A percentile compares a stretch with the other conserved stretches of the same genome.
These are phyloP conservation scores for Lasioglossum lativentre DNA, from an alignment of 2,888 invertebrate species.

Conservation along the genomic window DNA sequence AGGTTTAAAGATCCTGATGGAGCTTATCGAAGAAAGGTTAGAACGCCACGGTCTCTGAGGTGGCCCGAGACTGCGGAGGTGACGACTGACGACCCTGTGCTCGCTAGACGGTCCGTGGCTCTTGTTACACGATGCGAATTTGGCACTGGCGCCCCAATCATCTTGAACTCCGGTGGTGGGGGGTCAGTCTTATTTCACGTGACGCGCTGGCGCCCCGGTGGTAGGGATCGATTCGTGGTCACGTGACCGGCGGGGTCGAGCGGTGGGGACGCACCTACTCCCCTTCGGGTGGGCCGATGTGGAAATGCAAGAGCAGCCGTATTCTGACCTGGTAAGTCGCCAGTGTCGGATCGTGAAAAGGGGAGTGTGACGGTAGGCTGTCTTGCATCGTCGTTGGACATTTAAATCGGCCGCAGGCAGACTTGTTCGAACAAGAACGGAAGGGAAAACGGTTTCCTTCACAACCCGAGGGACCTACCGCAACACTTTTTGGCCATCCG, in stretches of 20 bases:
- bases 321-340: conserved; percentile 84
- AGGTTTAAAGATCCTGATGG: neutral
- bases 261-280: conserved; percentile 61
- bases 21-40: neutral
- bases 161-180: conserved; percentile 69
- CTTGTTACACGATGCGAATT: conserved; percentile 81
- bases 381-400: conserved; percentile 57
- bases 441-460: conserved; percentile 46
- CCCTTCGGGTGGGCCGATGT: conserved; percentile 58
- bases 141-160: conserved; percentile 76
- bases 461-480: conserved; percentile 17
- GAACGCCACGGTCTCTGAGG: neutral
- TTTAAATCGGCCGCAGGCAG: conserved; percentile 67
- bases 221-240: conserved; percentile 58
- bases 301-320: conserved; percentile 68
- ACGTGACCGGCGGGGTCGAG: conserved; percentile 63
- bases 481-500: neutral
- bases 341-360: conserved; percentile 81
- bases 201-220: conserved; percentile 67
- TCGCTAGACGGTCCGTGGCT: conserved; percentile 30
- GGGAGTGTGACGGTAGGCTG: conserved; percentile 53
- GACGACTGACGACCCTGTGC: neutral
- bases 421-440: conserved; percentile 3
- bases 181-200: conserved; percentile 62
- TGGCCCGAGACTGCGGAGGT: neutral